Evolutionary conservation across 2,888 invertebrate species (phyloP), one percentile per base, ranked within the genome.

Genomic region (Keiferia lycopersicella): DNA sequence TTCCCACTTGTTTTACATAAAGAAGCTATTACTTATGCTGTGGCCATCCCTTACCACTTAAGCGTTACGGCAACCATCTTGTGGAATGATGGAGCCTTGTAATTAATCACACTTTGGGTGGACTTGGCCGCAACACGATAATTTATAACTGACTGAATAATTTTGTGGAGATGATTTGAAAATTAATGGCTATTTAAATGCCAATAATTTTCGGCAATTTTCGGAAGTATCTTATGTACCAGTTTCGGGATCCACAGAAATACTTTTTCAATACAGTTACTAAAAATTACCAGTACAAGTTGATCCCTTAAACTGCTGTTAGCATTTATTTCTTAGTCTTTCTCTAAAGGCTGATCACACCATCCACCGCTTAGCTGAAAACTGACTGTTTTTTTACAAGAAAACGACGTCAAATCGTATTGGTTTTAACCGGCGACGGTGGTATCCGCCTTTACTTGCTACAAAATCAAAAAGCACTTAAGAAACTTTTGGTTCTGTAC

Each of bases 1-100:
- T 84, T 85, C 80, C 82, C 84, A 85, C 83, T 87, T 82, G 80
- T 83, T 84, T 83, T 79, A 82, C 82, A 78, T 81, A 80, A 79
- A 79, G 74, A 77, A 78, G 80, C 79, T 80, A 78, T 83, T 79
- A 80, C 64, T 67, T 67, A 66, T 62, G 62, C 41, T 22, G 22
- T 39, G 59, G 66, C 53, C 48, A 48, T 34, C 61, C 59, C 60
- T 50, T 26, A 14, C 34, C 34, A 34, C 34, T 34, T 34, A 34
- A 34, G 10, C 48, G 18, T 50, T 50, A 10, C 18, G 34, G 18
- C 30, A 26, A 22, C 50, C 30, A 50, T 60, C 30, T 48, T 30
- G 56, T 48, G 45, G 48, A 34, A 18, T 34, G 61, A 61, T 61
- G 20, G 20, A n/a, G 30, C 26, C 14, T 6, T 18, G 2, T 45